These are phyloP conservation scores for Lepilemur septentrionalis DNA, from an alignment of 2,797 vertebrate species.

Conservation along the genomic window DNA sequence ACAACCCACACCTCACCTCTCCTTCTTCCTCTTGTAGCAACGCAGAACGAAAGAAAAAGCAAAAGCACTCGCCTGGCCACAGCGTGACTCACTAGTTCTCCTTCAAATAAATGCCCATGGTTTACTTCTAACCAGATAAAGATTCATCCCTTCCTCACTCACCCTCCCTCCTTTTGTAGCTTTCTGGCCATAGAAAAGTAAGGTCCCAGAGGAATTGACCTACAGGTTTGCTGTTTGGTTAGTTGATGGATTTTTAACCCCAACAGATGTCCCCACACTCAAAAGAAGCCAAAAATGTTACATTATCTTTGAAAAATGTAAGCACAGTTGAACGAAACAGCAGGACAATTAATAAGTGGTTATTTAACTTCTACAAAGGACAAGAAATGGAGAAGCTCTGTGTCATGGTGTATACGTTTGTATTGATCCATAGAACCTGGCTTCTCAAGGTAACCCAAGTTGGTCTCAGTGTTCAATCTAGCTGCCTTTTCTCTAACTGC, in stretches of 20 bases:
- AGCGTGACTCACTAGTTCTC: background rate
- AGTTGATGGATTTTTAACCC: background rate
- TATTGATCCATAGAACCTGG: background rate
- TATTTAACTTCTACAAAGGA: background rate
- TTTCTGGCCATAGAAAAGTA: background rate
- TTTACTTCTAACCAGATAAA: background rate
- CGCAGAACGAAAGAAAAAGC: conserved; percentile 3
- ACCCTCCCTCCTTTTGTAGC: background rate
- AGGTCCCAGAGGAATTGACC: background rate
- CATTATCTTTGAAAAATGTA: background rate
- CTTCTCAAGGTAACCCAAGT: background rate
- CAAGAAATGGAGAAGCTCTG: background rate
- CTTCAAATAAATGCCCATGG: rapidly evolving
- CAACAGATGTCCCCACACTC: background rate
- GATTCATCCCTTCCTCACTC: background rate
- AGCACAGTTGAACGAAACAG: background rate
- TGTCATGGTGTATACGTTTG: background rate
- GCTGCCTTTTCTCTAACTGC: background rate
- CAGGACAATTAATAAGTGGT: background rate
- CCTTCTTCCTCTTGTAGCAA: conserved; percentile 51
- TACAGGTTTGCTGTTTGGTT: background rate
- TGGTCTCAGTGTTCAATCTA: background rate
- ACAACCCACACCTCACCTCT: conserved; percentile 25
- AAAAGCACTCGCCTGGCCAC: background rate
- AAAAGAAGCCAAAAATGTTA: background rate